Evolutionary conservation across 2,113 vertebrate species (phyloP), one percentile per base, ranked within the genome.

Genomic region (Cynocephalus volans): DNA sequence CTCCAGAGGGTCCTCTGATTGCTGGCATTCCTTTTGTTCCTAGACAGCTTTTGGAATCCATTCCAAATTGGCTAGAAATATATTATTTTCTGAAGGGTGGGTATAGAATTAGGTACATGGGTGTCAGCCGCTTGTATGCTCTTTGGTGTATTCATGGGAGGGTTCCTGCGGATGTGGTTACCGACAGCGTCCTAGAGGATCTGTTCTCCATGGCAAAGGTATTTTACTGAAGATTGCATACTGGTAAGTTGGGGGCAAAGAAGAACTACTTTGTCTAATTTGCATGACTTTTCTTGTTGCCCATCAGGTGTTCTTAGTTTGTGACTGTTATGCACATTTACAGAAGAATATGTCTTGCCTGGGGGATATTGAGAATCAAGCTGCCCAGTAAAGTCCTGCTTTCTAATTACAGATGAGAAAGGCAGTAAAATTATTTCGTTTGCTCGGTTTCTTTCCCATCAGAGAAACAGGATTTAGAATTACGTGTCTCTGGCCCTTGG

Each of bases 61-160:
- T 50, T 36, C 45, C 85, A n/a, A 70, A 69, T 56, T 85, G 84
- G 28, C 64, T 90, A 58, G 56, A 5, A 31, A 2, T 62, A 41
- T 31, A 6, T 26, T 13, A 3, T 5, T 75, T 90, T n/a, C 36
- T 52, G 65, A 36, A 62, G 56, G 56, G 21, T 3, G 10, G 36
- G 12, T n/a, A 3, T 10, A 41, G 91, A 6, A 48, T 33, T 0
- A 0, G 91, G 79, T 45, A n/a, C 19, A n/a, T n/a, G 56, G 4
- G 10, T 50, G 65, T 8, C n/a, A 31, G 3, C 23, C 28, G 14
- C 50, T 15, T 48, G 64, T 0, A 1, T 23, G 6, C 4, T 33
- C 76, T 45, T 19, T 41, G 85, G 70, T 54, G 5, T 24, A 83
- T 28, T 21, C 81, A 76, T 45, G 12, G 31, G 60, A 5, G 67